These are phyloP conservation scores for Ichneumoninae sp. DNA, from an alignment of 2,888 invertebrate species.

Conservation along the genomic window DNA sequence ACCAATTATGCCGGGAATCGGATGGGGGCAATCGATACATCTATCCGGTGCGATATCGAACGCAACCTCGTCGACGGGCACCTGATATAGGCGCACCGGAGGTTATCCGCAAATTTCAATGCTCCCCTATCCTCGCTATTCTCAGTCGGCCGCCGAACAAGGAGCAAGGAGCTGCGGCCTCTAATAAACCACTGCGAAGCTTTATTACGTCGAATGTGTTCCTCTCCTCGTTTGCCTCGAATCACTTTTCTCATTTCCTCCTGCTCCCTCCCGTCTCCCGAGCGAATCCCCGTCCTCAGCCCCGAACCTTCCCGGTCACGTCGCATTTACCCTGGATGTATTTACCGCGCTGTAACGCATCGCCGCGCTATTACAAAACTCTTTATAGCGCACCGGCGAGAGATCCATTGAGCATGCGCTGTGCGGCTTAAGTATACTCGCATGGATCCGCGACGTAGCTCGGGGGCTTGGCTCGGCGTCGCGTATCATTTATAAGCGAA, in stretches of 20 bases:
- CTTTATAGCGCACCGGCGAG: background rate
- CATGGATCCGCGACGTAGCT: background rate
- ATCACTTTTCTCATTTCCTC: constrained; percentile 53
- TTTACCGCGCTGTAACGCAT: constrained; percentile 39
- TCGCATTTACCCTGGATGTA: constrained; percentile 38
- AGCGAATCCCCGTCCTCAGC: constrained; percentile 14
- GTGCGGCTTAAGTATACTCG: constrained; percentile 7
- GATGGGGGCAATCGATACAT: background rate
- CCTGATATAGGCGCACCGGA: background rate
- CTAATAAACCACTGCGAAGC: constrained; percentile 27
- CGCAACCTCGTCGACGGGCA: background rate
- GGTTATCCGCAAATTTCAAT: background rate
- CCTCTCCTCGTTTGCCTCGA: constrained; percentile 44
- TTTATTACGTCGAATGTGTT: constrained; percentile 45
- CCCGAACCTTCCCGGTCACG: constrained; percentile 35
- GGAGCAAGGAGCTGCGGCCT: constrained; percentile 19
- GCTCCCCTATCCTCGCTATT: background rate
- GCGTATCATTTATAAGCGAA: constrained; percentile 41
- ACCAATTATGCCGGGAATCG: background rate
- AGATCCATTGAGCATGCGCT: background rate
- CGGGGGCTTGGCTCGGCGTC: background rate
- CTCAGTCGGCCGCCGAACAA: background rate
- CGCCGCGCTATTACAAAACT: constrained; percentile 35
- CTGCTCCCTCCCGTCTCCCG: constrained; percentile 6
- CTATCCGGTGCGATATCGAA: background rate